Evolutionary conservation across 2,113 vertebrate genomes (phyloP).

Genomic region (Elephantulus edwardii): DNA sequence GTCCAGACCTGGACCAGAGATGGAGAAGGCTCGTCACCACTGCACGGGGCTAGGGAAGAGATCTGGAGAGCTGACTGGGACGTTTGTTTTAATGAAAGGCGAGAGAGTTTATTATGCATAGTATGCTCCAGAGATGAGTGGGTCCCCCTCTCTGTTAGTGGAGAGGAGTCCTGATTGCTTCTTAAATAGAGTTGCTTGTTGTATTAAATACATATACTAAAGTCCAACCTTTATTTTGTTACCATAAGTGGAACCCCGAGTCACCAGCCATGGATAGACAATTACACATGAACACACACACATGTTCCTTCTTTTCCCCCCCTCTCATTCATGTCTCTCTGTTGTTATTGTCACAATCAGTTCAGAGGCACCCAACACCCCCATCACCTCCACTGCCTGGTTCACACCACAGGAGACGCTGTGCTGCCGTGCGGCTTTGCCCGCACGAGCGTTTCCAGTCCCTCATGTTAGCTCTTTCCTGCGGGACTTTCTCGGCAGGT

Average conservation of each 20-base stretch:
- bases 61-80: neutral
- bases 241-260: neutral
- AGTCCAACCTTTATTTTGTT: neutral
- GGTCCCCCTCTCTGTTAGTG: too few relatives aligned
- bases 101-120: too few relatives aligned
- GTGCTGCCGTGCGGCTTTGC: neutral
- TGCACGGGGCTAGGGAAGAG: neutral
- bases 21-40: neutral
- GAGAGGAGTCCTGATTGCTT: neutral
- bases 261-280: neutral
- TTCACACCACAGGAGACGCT: neutral
- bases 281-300: neutral
- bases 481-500: neutral
- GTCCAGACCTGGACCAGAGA: neutral
- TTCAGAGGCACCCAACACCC: neutral
- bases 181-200: neutral
- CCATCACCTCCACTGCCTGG: neutral
- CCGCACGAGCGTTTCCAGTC: neutral
- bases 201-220: neutral
- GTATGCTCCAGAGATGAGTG: too few relatives aligned
- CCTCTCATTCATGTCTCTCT: neutral
- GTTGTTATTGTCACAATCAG: neutral
- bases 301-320: too few relatives aligned
- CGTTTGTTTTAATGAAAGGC: too few relatives aligned
- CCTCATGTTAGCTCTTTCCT: slow-evolving; percentile 27